Percentiles rank a stretch among this genome's conserved stretches.
Evolutionary conservation across 2,888 invertebrate genomes (phyloP).

Genomic region (Diplazon laetatorius): DNA sequence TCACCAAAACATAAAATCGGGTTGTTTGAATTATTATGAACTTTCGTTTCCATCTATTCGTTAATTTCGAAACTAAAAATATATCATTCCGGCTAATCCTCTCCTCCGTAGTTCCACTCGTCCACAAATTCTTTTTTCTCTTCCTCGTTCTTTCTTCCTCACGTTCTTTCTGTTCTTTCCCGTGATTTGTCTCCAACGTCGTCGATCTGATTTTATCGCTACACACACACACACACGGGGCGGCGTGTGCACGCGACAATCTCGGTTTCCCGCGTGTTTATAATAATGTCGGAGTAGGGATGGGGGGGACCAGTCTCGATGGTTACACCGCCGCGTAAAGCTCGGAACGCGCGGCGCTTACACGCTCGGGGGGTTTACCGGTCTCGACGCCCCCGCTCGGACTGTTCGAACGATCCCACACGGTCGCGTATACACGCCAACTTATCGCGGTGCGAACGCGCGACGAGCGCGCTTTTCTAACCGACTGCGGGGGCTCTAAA

Average conservation of each 20-base stretch:
- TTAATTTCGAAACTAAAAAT: constrained; percentile 2
- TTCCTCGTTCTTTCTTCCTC: neutral
- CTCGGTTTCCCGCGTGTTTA: constrained; percentile 28
- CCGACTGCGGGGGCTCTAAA: constrained; percentile 67
- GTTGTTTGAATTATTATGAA: neutral
- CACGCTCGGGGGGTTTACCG: constrained; percentile 47
- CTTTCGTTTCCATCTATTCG: constrained; percentile 4
- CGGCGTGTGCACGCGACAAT: too few species aligned
- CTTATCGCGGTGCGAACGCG: constrained; percentile 9
- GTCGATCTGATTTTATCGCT: too few species aligned
- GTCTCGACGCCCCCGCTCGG: constrained; percentile 58
- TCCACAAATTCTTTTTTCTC: neutral
- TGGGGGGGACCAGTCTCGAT: neutral
- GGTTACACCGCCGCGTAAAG: constrained; percentile 2
- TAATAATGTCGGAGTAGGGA: constrained; percentile 9
- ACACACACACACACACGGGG: too few species aligned
- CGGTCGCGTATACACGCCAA: constrained; percentile 25
- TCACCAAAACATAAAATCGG: neutral
- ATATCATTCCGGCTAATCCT: neutral
- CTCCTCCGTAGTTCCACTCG: neutral
- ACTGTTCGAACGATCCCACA: constrained; percentile 51
- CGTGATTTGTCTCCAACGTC: constrained; percentile 9
- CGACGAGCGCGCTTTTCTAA: constrained; percentile 59
- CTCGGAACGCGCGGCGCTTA: constrained; percentile 2
- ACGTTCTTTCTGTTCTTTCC: neutral